Conservation (phyloP, 2,888 invertebrate species). For the Phania funesta region DNA sequence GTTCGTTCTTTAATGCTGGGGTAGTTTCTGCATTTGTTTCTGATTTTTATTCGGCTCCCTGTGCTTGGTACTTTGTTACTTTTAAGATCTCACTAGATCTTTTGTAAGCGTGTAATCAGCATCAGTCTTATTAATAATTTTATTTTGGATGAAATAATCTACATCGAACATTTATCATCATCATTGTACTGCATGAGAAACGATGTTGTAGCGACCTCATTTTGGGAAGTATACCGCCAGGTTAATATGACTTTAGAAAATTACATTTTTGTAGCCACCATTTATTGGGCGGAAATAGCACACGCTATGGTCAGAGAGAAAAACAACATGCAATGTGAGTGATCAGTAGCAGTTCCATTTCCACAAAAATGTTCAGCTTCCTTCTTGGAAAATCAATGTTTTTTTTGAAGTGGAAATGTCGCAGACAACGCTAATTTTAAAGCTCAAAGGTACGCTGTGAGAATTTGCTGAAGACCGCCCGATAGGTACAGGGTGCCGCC, state of each 20-base stretch:
- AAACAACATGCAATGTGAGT: not conserved
- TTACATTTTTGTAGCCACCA: no score
- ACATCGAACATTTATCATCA: constrained; percentile 61
- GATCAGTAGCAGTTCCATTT: no score
- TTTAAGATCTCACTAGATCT: constrained; percentile 67
- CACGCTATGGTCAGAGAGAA: constrained; percentile 72
- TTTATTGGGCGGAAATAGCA: constrained; percentile 60
- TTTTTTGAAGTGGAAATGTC: no score
- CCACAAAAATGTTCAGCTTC: no score
- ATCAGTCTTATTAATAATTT: constrained; percentile 70
- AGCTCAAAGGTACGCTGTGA: no score
- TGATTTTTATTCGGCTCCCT: no score
- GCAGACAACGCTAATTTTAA: no score
- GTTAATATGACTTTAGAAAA: constrained; percentile 55
- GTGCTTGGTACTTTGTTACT: no score
- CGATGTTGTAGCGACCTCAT: constrained; percentile 64
- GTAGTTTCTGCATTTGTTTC: constrained; percentile 61
- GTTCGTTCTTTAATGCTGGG: constrained; percentile 27
- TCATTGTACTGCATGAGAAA: not conserved
- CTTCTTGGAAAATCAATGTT: no score
- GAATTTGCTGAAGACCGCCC: no score
- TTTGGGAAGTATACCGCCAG: constrained; percentile 53
- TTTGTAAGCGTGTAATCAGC: constrained; percentile 61
- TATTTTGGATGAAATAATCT: constrained; percentile 46
- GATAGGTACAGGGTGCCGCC: no score